Evolutionary conservation across 2,888 invertebrate genomes (phyloP).

Genomic region (Alloplasta piceator): DNA sequence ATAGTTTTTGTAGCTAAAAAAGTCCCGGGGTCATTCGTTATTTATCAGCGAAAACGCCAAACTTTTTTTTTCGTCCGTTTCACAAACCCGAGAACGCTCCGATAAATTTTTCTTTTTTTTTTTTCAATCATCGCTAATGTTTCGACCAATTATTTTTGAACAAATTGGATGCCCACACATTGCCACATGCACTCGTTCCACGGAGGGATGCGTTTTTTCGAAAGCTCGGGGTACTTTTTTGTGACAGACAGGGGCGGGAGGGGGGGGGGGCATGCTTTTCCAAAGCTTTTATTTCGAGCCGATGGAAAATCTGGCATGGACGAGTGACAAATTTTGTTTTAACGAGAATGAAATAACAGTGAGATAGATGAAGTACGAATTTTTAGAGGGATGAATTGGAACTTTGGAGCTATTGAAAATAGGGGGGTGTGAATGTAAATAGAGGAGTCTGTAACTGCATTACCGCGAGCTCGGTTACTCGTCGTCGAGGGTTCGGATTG

Average conservation of each 20-base stretch:
- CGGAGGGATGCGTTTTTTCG: constrained; percentile 11
- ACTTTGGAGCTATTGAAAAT: not conserved
- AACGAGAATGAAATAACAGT: constrained; percentile 16
- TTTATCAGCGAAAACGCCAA: constrained; percentile 42
- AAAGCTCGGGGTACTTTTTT: constrained; percentile 15
- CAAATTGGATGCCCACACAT: constrained; percentile 53
- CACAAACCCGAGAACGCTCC: constrained; percentile 27
- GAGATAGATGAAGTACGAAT: constrained; percentile 6
- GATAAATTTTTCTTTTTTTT: constrained; percentile 20
- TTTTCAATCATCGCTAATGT: constrained; percentile 54
- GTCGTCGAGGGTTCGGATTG: not conserved
- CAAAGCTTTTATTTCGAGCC: constrained; percentile 41
- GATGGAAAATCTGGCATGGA: constrained; percentile 21
- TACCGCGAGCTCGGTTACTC: constrained; percentile 21
- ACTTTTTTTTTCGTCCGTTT: constrained; percentile 25
- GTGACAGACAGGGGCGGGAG: not conserved
- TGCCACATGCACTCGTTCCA: not conserved
- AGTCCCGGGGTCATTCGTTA: constrained; percentile 51
- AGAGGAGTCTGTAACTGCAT: constrained; percentile 29
- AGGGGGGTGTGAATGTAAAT: constrained; percentile 1
- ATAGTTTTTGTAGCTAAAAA: constrained; percentile 3
- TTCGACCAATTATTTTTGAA: constrained; percentile 59
- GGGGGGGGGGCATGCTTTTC: too few relatives aligned
- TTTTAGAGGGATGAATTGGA: constrained; percentile 2
- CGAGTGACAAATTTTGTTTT: constrained; percentile 43